phyloP scores from a whole-genome alignment of 2,113 vertebrate species.

The Upupa epops region DNA sequence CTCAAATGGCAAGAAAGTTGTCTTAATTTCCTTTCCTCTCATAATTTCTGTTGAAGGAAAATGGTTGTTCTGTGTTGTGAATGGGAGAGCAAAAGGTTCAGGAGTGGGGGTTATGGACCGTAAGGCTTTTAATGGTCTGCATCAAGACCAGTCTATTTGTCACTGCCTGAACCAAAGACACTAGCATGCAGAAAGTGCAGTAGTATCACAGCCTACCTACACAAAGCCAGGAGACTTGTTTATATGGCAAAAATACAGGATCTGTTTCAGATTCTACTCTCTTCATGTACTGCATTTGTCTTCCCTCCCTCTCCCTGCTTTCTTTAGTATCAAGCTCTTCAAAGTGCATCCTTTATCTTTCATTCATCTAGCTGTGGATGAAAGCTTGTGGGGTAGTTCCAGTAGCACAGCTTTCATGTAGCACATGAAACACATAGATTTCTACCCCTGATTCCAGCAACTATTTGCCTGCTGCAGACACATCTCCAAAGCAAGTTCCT shows the following conservation, averaged over 20 bases:
- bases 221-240: background rate
- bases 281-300: background rate
- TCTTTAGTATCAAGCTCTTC: background rate
- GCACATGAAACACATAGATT: background rate
- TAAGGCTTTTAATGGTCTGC: fast-evolving
- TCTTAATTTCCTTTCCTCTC: background rate
- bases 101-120: background rate
- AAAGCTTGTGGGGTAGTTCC: background rate
- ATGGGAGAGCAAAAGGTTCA: fast-evolving
- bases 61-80: background rate
- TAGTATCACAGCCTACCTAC: background rate
- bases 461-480: background rate
- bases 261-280: background rate
- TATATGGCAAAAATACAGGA: background rate
- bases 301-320: too few relatives aligned
- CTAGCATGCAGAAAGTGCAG: background rate
- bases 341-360: background rate
- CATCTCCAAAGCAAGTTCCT: background rate
- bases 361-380: background rate
- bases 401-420: background rate
- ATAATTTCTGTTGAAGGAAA: background rate
- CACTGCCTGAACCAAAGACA: background rate
- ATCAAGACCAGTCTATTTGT: background rate
- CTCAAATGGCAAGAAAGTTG: background rate
- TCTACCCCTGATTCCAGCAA: background rate